These are phyloP conservation scores for Helicoverpa armigera DNA, from an alignment of 1,140 invertebrate species.

Conservation along the genomic window DNA sequence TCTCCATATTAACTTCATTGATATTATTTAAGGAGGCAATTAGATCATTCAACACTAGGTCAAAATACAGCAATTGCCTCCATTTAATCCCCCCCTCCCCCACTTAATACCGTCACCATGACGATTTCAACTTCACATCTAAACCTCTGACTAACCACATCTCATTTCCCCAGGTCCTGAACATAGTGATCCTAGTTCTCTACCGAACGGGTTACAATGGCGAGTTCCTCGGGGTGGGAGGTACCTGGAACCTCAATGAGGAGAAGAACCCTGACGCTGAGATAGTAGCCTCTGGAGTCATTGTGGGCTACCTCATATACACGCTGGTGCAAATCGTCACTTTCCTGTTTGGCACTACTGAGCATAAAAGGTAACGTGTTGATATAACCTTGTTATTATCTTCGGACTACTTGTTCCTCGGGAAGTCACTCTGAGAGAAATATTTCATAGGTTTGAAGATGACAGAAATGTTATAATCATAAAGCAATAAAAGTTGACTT, in stretches of 20 bases:
- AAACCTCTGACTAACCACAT: no score
- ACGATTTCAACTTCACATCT: no score
- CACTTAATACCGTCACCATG: no score
- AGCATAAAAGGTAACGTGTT: constrained; percentile 89
- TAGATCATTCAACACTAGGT: no score
- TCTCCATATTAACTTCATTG: no score
- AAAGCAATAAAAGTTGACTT: no score
- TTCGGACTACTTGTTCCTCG: not conserved
- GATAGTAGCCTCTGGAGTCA: constrained; percentile 94
- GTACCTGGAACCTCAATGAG: constrained; percentile 95
- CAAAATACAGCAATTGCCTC: no score
- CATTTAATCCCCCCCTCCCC: no score
- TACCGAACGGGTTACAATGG: constrained; percentile 94
- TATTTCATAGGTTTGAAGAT: no score
- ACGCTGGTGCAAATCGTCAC: constrained; percentile 90
- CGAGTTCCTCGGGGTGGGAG: constrained; percentile 93
- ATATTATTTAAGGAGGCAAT: no score
- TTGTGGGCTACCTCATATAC: constrained; percentile 94
- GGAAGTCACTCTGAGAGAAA: no score
- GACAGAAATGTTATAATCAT: no score
- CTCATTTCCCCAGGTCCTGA: constrained; percentile 78
- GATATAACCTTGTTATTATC: not conserved
- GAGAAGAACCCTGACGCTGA: constrained; percentile 94
- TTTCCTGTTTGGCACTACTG: constrained; percentile 91
- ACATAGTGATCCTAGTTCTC: constrained; percentile 92